Percentiles rank a stretch among this genome's conserved stretches.
phyloP scores from a whole-genome alignment of 2,888 invertebrate genomes.

The Drosophila dives region DNA sequence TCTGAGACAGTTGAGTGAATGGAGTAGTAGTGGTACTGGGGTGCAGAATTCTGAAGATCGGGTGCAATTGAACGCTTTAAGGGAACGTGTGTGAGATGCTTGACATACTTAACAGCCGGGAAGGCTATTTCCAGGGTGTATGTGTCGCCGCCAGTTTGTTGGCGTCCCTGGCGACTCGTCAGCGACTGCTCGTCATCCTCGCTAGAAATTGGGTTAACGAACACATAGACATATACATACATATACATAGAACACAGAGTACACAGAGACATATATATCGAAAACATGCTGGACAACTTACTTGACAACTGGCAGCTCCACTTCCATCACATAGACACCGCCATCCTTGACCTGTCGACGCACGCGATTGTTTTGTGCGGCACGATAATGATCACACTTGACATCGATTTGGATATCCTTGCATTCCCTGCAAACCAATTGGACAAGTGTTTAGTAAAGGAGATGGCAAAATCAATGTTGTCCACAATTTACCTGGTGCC shows the following conservation, averaged over 20 bases:
- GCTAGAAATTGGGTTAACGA: constrained; percentile 79
- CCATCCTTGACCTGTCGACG: constrained; percentile 89
- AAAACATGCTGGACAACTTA: constrained; percentile 86
- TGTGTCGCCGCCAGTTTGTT: constrained; percentile 91
- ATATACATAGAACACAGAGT: constrained; percentile 65
- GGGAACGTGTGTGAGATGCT: constrained; percentile 31
- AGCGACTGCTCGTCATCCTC: constrained; percentile 74
- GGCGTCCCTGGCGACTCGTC: constrained; percentile 90
- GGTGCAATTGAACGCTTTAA: constrained; percentile 51
- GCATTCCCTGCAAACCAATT: constrained; percentile 89
- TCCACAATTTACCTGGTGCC: constrained; percentile 86
- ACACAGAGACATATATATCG: constrained; percentile 40
- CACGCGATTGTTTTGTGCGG: constrained; percentile 86
- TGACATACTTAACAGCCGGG: constrained; percentile 95
- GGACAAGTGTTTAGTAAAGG: neutral
- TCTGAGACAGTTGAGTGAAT: constrained; percentile 46
- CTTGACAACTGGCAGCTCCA: constrained; percentile 93
- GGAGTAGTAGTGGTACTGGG: constrained; percentile 55
- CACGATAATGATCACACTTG: constrained; percentile 92
- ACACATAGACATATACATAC: constrained; percentile 48
- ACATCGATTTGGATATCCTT: constrained; percentile 96
- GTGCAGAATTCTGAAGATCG: constrained; percentile 61
- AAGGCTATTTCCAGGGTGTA: constrained; percentile 96
- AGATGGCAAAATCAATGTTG: accelerated
- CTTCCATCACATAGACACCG: constrained; percentile 92